Percentiles rank a stretch among this genome's conserved stretches.
Evolutionary conservation across 2,113 vertebrate species (phyloP).

Genomic region (Tachysurus fulvidraco): DNA sequence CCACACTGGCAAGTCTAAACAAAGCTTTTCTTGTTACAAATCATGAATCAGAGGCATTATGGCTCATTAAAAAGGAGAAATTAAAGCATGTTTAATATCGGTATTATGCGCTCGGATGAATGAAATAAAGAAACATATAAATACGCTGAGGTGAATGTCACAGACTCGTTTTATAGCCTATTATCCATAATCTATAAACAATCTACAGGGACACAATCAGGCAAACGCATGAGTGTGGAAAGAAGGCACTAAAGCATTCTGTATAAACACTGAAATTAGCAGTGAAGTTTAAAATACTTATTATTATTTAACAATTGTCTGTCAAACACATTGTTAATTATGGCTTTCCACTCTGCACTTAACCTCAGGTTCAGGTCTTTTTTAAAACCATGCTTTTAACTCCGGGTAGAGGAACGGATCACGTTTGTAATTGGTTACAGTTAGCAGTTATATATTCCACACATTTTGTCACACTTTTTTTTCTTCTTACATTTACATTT

Average conservation of each 20-base stretch:
- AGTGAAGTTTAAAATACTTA: not conserved
- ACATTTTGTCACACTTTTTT: too few relatives aligned
- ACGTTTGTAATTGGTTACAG: too few relatives aligned
- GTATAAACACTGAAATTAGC: not conserved
- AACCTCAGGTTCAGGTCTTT: too few relatives aligned
- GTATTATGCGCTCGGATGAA: not conserved
- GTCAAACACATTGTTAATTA: not conserved
- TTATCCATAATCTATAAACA: not conserved
- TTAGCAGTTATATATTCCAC: too few relatives aligned
- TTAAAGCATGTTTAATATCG: slow-evolving; percentile 12
- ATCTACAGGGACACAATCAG: not conserved
- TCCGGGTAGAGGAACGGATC: too few relatives aligned
- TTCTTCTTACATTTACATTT: too few relatives aligned
- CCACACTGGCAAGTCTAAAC: not conserved
- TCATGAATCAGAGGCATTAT: slow-evolving; percentile 14
- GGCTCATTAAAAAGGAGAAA: slow-evolving; percentile 13
- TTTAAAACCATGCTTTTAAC: too few relatives aligned
- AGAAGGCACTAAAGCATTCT: not conserved
- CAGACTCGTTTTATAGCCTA: not conserved
- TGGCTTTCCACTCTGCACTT: not conserved
- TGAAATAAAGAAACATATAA: not conserved
- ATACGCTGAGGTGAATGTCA: not conserved
- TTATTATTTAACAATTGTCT: not conserved
- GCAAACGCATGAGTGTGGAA: not conserved
- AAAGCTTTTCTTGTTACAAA: slow-evolving; percentile 2